Evolutionary conservation across 2,797 vertebrate species (phyloP).

Genomic region (Neosilurus mollespiculum): DNA sequence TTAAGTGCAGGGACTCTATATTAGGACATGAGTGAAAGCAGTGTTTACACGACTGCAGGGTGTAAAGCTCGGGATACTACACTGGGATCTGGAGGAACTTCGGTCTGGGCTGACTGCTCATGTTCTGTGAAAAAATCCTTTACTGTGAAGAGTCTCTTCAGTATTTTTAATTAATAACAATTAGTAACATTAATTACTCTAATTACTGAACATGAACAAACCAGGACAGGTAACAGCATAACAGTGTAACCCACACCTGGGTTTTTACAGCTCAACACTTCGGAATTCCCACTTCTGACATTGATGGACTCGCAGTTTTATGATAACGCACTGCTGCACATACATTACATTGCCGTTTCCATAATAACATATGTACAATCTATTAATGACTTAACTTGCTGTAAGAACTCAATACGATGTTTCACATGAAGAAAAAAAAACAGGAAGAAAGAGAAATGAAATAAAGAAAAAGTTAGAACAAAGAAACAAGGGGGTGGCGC

Average conservation of each 20-base stretch:
- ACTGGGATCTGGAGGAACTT: constrained; percentile 3
- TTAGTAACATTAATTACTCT: neutral
- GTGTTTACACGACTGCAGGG: neutral
- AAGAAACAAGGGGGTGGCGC: no score
- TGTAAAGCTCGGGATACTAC: neutral
- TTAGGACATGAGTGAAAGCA: constrained; percentile 22
- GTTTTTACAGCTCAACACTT: neutral
- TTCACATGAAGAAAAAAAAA: neutral
- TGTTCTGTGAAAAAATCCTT: neutral
- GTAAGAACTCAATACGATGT: neutral
- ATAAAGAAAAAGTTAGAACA: no score
- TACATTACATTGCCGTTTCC: neutral
- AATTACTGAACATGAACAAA: neutral
- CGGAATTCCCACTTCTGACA: neutral
- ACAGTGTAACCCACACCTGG: neutral
- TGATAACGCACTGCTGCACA: neutral
- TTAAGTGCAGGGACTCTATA: constrained; percentile 5
- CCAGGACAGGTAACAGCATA: neutral
- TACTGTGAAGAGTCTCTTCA: neutral
- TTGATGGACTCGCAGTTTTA: neutral
- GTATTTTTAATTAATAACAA: no score
- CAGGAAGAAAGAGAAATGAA: neutral
- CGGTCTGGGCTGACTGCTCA: neutral
- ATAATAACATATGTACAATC: neutral
- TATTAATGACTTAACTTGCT: neutral